Evolutionary conservation across 2,888 invertebrate genomes (phyloP).

Genomic region (Nemoura dubitans): DNA sequence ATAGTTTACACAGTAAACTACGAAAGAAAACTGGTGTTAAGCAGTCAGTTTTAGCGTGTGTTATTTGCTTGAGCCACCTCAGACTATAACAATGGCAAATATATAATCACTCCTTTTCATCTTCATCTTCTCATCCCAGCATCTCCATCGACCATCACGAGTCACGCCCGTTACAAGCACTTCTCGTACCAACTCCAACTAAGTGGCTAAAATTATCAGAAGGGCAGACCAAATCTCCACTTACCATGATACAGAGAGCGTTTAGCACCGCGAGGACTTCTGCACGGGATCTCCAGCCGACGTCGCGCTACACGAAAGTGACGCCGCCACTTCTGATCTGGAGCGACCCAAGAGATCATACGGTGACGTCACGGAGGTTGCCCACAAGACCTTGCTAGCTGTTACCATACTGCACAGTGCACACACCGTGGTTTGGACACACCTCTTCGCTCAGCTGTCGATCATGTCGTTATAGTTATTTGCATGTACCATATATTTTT

Average conservation of each 20-base stretch:
- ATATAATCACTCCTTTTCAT: too few species aligned
- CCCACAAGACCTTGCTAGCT: neutral
- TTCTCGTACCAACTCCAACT: neutral
- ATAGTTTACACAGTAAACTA: too few species aligned
- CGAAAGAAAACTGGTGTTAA: too few species aligned
- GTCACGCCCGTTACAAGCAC: neutral
- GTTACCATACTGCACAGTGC: neutral
- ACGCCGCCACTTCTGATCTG: neutral
- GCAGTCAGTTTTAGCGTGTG: too few species aligned
- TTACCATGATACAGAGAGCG: neutral
- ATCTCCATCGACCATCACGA: neutral
- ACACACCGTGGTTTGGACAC: neutral
- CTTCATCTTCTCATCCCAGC: too few species aligned
- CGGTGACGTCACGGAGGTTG: neutral
- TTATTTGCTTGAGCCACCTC: too few species aligned
- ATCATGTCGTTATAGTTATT: neutral
- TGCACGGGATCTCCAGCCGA: neutral
- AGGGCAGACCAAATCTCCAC: neutral
- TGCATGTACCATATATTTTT: too few species aligned
- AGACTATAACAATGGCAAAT: too few species aligned
- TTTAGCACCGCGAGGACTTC: neutral
- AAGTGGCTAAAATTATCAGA: neutral
- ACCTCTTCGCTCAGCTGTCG: neutral
- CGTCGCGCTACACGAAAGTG: neutral
- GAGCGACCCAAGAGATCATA: neutral